Base-by-base conservation (phyloP, 2,888 invertebrate genomes). In the Mythimna ferrago region DNA sequence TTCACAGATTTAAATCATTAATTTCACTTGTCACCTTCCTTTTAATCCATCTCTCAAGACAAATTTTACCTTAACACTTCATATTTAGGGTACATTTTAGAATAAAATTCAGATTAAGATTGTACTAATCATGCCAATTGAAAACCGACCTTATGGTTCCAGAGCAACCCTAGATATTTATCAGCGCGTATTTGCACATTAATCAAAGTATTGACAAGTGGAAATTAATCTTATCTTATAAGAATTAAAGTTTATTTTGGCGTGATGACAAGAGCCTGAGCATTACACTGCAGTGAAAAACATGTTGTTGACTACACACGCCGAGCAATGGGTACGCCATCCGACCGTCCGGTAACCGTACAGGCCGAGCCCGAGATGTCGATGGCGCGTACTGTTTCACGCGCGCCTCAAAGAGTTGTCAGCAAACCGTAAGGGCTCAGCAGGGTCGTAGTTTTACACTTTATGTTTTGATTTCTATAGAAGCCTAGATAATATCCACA, bases 11-110 rank as follows among this genome's bases (percentile, higher is more conserved):
- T 60, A 76, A 74, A 83, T 80, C 76, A 78, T 83, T 78, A 85
- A 85, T 84, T 83, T 83, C 68, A 32, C 76, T 66, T 74, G 84
- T 73, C 81, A 72, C 76, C 77, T 85, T 76, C 69, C 61, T 67
- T 63, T 53, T 21, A 60, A 26, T 35, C 4, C 7, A 21, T 2
- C 6, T 4, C 2, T 14, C 41, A 38, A 44, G 6, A n/a, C 16
- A 56, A 85, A 72, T 53, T 32, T 19, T 41, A 71, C 74, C 51
- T 60, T 75, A 67, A 1, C 0, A 0, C 0, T 26, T 14, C 4
- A 10, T 2, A 19, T 19, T 56, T 73, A 79, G 32, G 66, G 57
- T 32, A 57, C 54, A 44, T 44, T 58, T 60, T 54, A 44, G 48
- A 53, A 57, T 68, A 68, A 61, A 60, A 57, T 21, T 19, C 35